Percentiles rank a stretch among this genome's conserved stretches.
Evolutionary conservation across 2,888 invertebrate species (phyloP).

Genomic region (Amphipoea oculea): DNA sequence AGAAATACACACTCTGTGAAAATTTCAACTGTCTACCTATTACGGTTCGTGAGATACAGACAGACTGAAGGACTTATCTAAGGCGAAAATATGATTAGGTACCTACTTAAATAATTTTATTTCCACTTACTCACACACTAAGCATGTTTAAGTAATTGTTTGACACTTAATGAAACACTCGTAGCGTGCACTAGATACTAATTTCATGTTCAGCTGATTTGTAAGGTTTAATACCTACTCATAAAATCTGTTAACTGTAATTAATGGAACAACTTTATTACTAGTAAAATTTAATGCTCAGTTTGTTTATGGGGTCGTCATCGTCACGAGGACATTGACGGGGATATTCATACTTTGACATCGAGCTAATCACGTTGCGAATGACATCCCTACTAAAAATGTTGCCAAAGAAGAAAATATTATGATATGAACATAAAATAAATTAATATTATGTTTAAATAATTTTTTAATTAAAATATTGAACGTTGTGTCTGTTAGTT

Average conservation of each 20-base stretch:
- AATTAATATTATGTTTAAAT: not conserved
- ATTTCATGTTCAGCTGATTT: slow-evolving; percentile 28
- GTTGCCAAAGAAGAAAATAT: not conserved
- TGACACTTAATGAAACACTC: not conserved
- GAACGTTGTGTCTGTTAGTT: not conserved
- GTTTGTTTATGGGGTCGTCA: slow-evolving; percentile 39
- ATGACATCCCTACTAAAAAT: slow-evolving; percentile 18
- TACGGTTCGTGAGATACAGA: too few relatives aligned
- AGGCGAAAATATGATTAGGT: not conserved
- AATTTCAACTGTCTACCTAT: too few relatives aligned
- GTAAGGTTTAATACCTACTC: slow-evolving; percentile 29
- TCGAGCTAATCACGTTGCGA: slow-evolving; percentile 16
- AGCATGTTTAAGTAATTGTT: not conserved
- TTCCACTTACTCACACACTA: not conserved
- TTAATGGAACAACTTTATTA: slow-evolving; percentile 51
- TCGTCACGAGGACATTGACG: slow-evolving; percentile 22
- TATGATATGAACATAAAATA: not conserved
- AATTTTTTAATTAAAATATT: not conserved
- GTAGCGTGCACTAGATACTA: slow-evolving; percentile 17
- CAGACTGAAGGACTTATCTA: too few relatives aligned
- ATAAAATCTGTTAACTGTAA: slow-evolving; percentile 49
- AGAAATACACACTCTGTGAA: too few relatives aligned
- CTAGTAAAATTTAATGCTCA: slow-evolving; percentile 41
- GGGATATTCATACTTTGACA: slow-evolving; percentile 17
- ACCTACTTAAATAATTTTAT: not conserved